phyloP scores from a whole-genome alignment of 2,797 vertebrate species.

The Hyperoplus immaculatus region DNA sequence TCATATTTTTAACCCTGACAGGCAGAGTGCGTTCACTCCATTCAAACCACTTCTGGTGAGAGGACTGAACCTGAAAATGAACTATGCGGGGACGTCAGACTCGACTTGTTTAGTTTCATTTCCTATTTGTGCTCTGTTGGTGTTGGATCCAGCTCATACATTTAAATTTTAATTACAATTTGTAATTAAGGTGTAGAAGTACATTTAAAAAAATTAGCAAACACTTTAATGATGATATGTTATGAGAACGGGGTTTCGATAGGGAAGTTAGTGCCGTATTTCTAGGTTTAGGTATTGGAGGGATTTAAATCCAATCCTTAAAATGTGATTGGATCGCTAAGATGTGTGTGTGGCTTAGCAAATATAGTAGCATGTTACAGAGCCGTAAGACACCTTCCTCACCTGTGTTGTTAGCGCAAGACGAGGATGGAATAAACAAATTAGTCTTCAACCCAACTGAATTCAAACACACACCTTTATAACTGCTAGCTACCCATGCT shows the following conservation, averaged over 20 bases:
- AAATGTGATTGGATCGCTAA: background rate
- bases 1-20: background rate
- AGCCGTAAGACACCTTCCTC: background rate
- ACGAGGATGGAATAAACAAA: background rate
- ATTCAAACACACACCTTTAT: background rate
- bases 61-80: background rate
- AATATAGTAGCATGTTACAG: background rate
- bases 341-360: background rate
- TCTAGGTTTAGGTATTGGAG: background rate
- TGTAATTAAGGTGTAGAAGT: too few relatives aligned
- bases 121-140: background rate
- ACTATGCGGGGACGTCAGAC: background rate
- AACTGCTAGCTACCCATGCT: too few relatives aligned
- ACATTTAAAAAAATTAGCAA: background rate
- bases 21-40: background rate
- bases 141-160: background rate
- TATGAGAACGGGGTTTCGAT: background rate
- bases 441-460: background rate
- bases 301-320: background rate
- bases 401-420: background rate
- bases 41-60: constrained; percentile 41
- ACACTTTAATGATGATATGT: background rate
- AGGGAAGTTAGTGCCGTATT: background rate
- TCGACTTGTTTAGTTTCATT: background rate
- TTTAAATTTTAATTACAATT: background rate